Evolutionary conservation across 2,113 vertebrate species (phyloP).

Genomic region (Zootoca vivipara): DNA sequence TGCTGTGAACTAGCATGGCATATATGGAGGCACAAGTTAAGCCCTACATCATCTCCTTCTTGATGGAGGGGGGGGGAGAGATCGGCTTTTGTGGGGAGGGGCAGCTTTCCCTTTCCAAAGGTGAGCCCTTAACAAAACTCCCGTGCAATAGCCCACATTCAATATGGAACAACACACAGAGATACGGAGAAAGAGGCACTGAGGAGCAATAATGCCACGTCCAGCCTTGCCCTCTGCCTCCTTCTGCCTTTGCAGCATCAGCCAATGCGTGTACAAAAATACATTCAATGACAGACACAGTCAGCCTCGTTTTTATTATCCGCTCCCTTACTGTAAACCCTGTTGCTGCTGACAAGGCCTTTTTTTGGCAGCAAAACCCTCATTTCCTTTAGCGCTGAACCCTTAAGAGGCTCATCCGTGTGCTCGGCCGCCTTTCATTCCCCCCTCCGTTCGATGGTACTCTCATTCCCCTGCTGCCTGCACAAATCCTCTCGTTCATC

Average conservation of each 20-base stretch:
- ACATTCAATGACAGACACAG: not conserved
- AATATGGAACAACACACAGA: not conserved
- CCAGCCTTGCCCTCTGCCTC: not conserved
- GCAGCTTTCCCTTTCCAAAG: not conserved
- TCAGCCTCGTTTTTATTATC: not conserved
- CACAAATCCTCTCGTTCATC: conserved; percentile 66
- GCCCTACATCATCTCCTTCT: too few species aligned
- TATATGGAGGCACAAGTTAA: not conserved
- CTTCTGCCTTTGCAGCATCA: not conserved
- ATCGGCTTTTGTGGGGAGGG: too few species aligned
- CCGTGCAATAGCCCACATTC: not conserved
- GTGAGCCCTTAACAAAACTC: not conserved
- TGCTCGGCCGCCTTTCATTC: conserved; percentile 45
- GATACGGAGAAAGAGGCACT: too few species aligned
- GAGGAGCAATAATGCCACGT: not conserved
- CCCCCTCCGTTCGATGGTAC: conserved; percentile 24
- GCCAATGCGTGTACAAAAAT: not conserved
- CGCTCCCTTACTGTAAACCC: not conserved
- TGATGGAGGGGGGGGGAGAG: too few species aligned
- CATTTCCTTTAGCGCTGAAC: conserved; percentile 36
- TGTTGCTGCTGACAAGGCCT: conserved; percentile 3
- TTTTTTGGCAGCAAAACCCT: conserved; percentile 23
- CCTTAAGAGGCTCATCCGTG: conserved; percentile 21
- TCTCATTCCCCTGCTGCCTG: conserved; percentile 42
- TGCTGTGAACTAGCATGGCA: not conserved